Evolutionary conservation across 2,113 vertebrate genomes (phyloP), one percentile per base, ranked within the genome.

Genomic region (Ranitomeya variabilis): DNA sequence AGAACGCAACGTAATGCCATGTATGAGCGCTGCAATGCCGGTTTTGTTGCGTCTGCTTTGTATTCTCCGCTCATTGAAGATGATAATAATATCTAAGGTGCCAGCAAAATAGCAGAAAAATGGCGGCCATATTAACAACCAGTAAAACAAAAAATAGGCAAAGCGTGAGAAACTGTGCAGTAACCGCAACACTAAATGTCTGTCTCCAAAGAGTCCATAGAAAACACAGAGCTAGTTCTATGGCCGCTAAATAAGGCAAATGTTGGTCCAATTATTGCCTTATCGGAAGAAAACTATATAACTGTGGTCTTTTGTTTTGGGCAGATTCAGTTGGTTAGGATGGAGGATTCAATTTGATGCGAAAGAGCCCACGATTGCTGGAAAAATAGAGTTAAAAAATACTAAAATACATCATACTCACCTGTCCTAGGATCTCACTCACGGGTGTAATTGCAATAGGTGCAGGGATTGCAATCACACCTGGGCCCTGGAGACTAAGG

Each of bases 1-100:
- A 85, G 83, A 85, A 60, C 54, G 4, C 67, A 37, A 54, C 51
- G 82, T 16, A 69, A 54, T 71, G 31, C 54, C 37, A 55, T 71
- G 69, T 59, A 26, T 59, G 69, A 76, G 26, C 26, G 31, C 60
- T 12, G 54, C 51, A 59, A 54, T 67, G 37, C 23, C 45, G 15
- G 21, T 45, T 76, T 26, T 14, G 64, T 69, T 7, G 16, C 18
- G 51, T 69, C 51, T 55, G 64, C 64, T 84, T 84, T 71, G 23
- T 26, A 55, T 84, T 66, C 26, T n/a, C 60, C n/a, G 51, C 80
- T 54, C 64, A 52, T 59, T 62, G 26, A 62, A 62, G 16, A 62
- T 60, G 59, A 31, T 37, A 14, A 81, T 23, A 26, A n/a, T 18
- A 19, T 60, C n/a, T 10, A 62, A 18, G 15, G n/a, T 14, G 4